Evolutionary conservation across 2,888 invertebrate species (phyloP), one percentile per base, ranked within the genome.

Genomic region (Eupithecia insigniata): DNA sequence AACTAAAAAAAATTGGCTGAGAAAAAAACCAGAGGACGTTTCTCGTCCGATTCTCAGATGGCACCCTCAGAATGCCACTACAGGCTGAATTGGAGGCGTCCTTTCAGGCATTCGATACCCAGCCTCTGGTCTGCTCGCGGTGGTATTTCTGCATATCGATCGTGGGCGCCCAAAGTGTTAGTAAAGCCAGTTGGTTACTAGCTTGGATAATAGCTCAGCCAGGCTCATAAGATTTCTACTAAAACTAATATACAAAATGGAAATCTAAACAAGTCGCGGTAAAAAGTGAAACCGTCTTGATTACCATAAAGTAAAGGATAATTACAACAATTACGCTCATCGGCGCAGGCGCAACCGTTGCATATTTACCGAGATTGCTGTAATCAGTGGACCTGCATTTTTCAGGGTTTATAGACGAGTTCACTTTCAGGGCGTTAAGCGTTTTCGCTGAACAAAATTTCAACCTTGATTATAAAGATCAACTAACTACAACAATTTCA

Each of bases 311-410:
- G 55, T 68, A 72, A 71, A 72, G 69, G 72, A 77, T 77, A 79
- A 79, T 79, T 73, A 66, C 74, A 60, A 66, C 69, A 78, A 77
- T 76, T 77, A 75, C 69, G 76, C 67, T 69, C 78, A 74, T 76
- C 72, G 70, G 67, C 55, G 51, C 62, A 69, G 65, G 67, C 55
- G 76, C 76, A 77, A 78, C 75, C 78, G 73, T 65, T 58, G 73
- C 71, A 77, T 77, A 76, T 72, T 75, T 5, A 73, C 70, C 62
- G 66, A 73, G 61, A 70, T 76, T 77, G 69, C 71, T 46, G 74
- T 74, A 74, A 73, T 68, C 36, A 36, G 46, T 58, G 22, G 66
- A 68, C 66, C 67, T 64, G 72, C 69, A 55, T 4, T 14, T 55
- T 26, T 26, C 55, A 55, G 55, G 55, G 55, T 55, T 55, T 55